Conservation (phyloP, 2,888 invertebrate species). For the Sesamia inferens region DNA sequence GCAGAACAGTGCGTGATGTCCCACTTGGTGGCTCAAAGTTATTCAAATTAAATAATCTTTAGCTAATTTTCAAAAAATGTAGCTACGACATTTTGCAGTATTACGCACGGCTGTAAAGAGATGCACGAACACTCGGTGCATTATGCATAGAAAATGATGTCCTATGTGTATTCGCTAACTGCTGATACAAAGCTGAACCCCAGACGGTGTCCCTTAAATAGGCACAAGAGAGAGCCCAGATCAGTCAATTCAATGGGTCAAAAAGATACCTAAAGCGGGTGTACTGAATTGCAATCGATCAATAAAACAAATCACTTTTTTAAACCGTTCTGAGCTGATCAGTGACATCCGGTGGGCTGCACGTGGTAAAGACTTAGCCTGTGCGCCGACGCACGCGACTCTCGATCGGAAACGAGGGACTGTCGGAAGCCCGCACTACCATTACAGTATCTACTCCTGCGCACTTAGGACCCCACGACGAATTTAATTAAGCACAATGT, state of each 20-base stretch:
- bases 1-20: constrained; percentile 18
- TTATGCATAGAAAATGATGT: neutral
- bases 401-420: constrained; percentile 78
- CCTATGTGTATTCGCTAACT: neutral
- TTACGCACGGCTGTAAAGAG: constrained; percentile 1
- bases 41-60: constrained; percentile 40
- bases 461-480: constrained; percentile 44
- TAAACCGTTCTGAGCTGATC: constrained; percentile 68
- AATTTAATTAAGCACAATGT: constrained; percentile 52
- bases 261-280: constrained; percentile 17
- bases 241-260: constrained; percentile 19
- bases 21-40: constrained; percentile 37
- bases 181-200: neutral
- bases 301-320: constrained; percentile 56
- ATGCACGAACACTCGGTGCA: neutral
- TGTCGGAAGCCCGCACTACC: constrained; percentile 79
- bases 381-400: constrained; percentile 74
- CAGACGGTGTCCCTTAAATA: neutral
- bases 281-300: constrained; percentile 49
- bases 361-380: constrained; percentile 70
- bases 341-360: constrained; percentile 75
- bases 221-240: neutral
- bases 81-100: neutral
- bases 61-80: constrained; percentile 5
- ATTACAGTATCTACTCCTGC: constrained; percentile 65